These are phyloP conservation scores for Cheiracanthium punctorium DNA, from an alignment of 2,888 invertebrate genomes.

Conservation along the genomic window DNA sequence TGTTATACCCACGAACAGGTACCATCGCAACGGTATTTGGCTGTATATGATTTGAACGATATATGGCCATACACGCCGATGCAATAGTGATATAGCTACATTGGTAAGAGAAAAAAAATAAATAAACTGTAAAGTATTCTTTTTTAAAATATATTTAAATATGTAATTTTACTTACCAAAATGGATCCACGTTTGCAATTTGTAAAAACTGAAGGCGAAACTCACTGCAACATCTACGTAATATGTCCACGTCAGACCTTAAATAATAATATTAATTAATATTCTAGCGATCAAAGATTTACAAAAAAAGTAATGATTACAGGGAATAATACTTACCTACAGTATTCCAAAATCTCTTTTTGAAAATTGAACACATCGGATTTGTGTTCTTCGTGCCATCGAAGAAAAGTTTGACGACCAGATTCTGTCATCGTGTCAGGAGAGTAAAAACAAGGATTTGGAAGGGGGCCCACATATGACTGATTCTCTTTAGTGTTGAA, in stretches of 20 bases:
- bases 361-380: not conserved
- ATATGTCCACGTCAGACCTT: no score
- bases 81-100: slow-evolving; percentile 18
- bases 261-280: no score
- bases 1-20: not conserved
- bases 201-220: no score
- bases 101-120: no score
- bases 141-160: no score
- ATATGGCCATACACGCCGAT: slow-evolving; percentile 16
- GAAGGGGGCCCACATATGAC: not conserved
- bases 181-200: no score
- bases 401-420: not conserved
- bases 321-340: not conserved
- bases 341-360: not conserved
- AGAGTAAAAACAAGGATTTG: not conserved
- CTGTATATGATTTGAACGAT: not conserved
- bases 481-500: not conserved
- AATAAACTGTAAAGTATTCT: no score
- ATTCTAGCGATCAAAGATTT: no score
- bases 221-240: no score
- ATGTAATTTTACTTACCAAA: no score
- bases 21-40: not conserved
- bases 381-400: not conserved
- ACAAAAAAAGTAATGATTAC: no score
- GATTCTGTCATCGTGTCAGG: not conserved